Evolutionary conservation across 2,888 invertebrate species (phyloP), one percentile per base, ranked within the genome.

Genomic region (Euplexia lucipara): DNA sequence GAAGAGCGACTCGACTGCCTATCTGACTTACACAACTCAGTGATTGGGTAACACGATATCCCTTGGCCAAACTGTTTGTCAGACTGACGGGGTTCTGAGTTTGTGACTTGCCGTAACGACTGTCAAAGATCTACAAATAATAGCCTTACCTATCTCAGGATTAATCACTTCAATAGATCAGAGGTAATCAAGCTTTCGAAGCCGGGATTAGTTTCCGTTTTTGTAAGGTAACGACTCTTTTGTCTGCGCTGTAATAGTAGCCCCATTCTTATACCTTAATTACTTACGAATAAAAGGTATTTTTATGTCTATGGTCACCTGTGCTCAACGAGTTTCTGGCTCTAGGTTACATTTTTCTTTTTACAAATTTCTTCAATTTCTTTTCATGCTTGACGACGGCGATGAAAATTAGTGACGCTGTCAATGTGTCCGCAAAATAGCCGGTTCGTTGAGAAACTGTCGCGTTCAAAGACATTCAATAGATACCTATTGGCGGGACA

Each of bases 391-490:
- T 52, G 52, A 52, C 49, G 45, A 45, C 22, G 41, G 66, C n/a
- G 30, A 44, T 42, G 20, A 57, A 39, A 73, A 75, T 68, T 58
- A 49, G 14, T n/a, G 41, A 45, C 41, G 37, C 39, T 32, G 49
- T 51, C 58, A 70, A 70, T 72, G 56, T 52, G 34, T 32, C 54
- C 18, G 58, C 47, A 75, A 53, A 63, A 35, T 48, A 63, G 35
- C 49, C 45, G 20, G 47, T 63, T 49, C 65, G 60, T 61, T 70
- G 52, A 60, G 58, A 42, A 18, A 49, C 66, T 10, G 41, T 16
- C 56, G 51, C 47, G 56, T 32, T 51, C 47, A n/a, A n/a, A n/a
- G n/a, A n/a, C n/a, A n/a, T n/a, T n/a, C n/a, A n/a, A n/a, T n/a
- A n/a, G n/a, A n/a, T n/a, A n/a, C n/a, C n/a, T n/a, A n/a, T n/a